Evolutionary conservation across 2,113 vertebrate genomes (phyloP).

Genomic region (Psettodes erumei): DNA sequence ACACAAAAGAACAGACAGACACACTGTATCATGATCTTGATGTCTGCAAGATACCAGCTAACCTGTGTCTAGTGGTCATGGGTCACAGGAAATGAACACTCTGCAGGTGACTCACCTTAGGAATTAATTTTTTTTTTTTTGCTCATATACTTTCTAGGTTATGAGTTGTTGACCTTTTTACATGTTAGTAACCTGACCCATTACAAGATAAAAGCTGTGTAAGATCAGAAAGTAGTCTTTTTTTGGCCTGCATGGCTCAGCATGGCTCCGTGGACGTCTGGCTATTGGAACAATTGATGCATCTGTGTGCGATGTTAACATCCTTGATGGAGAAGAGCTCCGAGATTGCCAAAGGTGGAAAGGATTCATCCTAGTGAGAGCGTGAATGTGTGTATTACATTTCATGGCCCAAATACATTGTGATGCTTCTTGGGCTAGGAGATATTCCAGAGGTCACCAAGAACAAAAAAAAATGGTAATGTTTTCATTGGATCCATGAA

Average conservation of each 20-base stretch:
- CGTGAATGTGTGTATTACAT: background rate
- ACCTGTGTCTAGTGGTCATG: background rate
- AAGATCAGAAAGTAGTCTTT: too few relatives aligned
- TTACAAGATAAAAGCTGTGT: background rate
- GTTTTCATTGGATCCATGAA: background rate
- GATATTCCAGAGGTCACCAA: background rate
- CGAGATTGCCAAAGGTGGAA: background rate
- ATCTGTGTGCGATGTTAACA: too few relatives aligned
- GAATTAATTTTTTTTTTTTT: background rate
- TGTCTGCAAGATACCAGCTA: conserved; percentile 47
- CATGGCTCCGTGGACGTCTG: too few relatives aligned
- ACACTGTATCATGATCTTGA: conserved; percentile 10
- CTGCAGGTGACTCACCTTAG: background rate
- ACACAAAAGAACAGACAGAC: conserved; percentile 32
- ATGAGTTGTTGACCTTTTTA: background rate
- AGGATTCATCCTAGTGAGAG: background rate
- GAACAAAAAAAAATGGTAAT: background rate
- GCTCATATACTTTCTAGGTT: background rate
- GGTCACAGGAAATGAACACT: background rate
- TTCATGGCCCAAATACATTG: background rate
- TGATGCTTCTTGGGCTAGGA: background rate
- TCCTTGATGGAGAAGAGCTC: background rate
- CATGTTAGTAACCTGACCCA: background rate
- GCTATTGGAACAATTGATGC: too few relatives aligned
- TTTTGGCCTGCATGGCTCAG: too few relatives aligned